Evolutionary conservation across 35 echinoderm and acorn worm species (phyloP).

Genomic region (Diadema setosum): DNA sequence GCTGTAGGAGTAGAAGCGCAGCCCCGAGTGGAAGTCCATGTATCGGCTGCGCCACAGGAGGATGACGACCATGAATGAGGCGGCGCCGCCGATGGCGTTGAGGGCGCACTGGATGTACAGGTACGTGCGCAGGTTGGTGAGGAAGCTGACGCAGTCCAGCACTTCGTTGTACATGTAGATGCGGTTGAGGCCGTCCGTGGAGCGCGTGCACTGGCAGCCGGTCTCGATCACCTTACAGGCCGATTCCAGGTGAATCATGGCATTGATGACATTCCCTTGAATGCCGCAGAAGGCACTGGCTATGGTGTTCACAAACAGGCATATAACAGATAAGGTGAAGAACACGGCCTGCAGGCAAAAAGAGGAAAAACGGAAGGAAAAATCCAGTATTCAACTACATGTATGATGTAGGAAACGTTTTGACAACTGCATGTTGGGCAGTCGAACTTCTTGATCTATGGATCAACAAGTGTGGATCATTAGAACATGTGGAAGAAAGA

Average conservation of each 20-base stretch:
- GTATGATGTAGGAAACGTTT: too few species aligned
- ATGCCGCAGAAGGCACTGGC: slow-evolving; percentile 99
- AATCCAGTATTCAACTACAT: too few species aligned
- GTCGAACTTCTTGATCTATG: too few species aligned
- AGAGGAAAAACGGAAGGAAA: not conserved
- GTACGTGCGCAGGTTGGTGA: slow-evolving; percentile 88
- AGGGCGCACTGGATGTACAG: slow-evolving; percentile 89
- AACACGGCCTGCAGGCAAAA: slow-evolving; percentile 62
- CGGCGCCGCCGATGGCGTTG: slow-evolving; percentile 84
- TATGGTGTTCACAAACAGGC: slow-evolving; percentile 86
- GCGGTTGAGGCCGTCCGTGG: slow-evolving; percentile 28
- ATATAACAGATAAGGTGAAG: slow-evolving; percentile 79
- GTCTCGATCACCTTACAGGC: not conserved
- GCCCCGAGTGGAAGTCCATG: slow-evolving; percentile 95
- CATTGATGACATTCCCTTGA: slow-evolving; percentile 62
- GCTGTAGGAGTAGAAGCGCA: slow-evolving; percentile 97
- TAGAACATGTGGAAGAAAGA: too few species aligned
- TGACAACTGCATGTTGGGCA: too few species aligned
- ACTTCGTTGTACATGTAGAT: slow-evolving; percentile 72
- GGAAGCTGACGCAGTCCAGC: slow-evolving; percentile 78
- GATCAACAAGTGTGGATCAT: too few species aligned
- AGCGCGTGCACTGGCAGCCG: slow-evolving; percentile 62
- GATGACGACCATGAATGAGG: slow-evolving; percentile 87
- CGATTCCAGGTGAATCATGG: slow-evolving; percentile 4
- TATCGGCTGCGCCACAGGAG: slow-evolving; percentile 89